A percentile compares a stretch with the other conserved stretches of the same genome.
These are phyloP conservation scores for Macrobrachium rosenbergii DNA, from an alignment of 1,140 invertebrate species.

Conservation along the genomic window DNA sequence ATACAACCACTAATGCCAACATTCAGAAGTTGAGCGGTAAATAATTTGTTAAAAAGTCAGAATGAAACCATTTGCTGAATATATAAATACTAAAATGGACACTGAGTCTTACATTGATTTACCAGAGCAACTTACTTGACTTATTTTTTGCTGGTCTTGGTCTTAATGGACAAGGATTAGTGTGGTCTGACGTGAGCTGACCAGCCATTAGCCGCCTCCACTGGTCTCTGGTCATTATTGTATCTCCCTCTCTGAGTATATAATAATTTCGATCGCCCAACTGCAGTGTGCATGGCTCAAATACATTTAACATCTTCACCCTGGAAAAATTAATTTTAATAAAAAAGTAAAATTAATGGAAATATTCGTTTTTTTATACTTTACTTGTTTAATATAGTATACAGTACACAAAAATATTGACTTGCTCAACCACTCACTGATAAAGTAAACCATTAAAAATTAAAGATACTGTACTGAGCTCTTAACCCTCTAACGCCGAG, in stretches of 20 bases:
- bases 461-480: no score
- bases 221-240: slow-evolving; percentile 74
- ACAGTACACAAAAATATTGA: no score
- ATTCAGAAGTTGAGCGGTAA: no score
- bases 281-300: slow-evolving; percentile 89
- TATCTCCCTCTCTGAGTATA: slow-evolving; percentile 75
- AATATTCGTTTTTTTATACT: neutral
- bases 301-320: slow-evolving; percentile 78
- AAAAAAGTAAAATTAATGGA: neutral
- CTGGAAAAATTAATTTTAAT: slow-evolving; percentile 56
- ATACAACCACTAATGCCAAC: no score
- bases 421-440: no score
- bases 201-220: slow-evolving; percentile 70
- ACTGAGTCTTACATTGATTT: neutral
- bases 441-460: no score
- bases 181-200: slow-evolving; percentile 61
- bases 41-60: no score
- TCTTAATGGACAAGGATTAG: slow-evolving; percentile 58
- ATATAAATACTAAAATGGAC: no score
- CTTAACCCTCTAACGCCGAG: no score
- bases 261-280: slow-evolving; percentile 87
- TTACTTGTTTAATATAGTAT: no score
- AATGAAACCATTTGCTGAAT: no score
- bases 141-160: slow-evolving; percentile 58
- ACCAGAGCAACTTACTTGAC: slow-evolving; percentile 29